Evolutionary conservation across 1,140 invertebrate species (phyloP).

Genomic region (Colletes gigas): DNA sequence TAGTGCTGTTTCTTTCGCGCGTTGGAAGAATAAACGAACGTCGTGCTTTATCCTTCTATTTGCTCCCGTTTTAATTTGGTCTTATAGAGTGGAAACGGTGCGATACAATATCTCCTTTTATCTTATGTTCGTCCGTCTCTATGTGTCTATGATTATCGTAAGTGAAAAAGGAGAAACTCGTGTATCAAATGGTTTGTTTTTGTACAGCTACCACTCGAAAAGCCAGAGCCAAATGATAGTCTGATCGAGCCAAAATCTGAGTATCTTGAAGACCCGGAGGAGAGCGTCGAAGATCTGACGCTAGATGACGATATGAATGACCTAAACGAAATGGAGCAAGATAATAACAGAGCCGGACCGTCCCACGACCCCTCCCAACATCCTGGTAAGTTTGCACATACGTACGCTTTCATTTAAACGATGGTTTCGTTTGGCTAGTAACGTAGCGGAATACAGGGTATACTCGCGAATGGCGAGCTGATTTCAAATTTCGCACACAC

Average conservation of each 20-base stretch:
- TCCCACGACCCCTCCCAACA: conserved; percentile 80
- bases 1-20: conserved; percentile 69
- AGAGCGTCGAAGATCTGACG: conserved; percentile 91
- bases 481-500: conserved; percentile 5
- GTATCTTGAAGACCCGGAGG: conserved; percentile 88
- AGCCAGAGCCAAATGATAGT: conserved; percentile 79
- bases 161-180: neutral
- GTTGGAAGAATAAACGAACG: conserved; percentile 73
- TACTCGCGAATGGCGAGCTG: conserved; percentile 24
- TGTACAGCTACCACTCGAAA: conserved; percentile 76
- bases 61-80: conserved; percentile 55
- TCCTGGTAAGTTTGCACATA: conserved; percentile 76
- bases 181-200: neutral
- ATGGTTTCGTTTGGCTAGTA: conserved; percentile 39
- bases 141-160: too few species aligned
- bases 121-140: neutral
- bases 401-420: conserved; percentile 9
- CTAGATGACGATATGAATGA: conserved; percentile 88
- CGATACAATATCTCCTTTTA: conserved; percentile 63
- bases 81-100: conserved; percentile 75
- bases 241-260: conserved; percentile 89
- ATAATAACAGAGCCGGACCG: conserved; percentile 80
- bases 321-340: conserved; percentile 84
- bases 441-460: conserved; percentile 59
- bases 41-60: conserved; percentile 76